phyloP scores from a whole-genome alignment of 1,140 invertebrate genomes.

The Nasonia longicornis region DNA sequence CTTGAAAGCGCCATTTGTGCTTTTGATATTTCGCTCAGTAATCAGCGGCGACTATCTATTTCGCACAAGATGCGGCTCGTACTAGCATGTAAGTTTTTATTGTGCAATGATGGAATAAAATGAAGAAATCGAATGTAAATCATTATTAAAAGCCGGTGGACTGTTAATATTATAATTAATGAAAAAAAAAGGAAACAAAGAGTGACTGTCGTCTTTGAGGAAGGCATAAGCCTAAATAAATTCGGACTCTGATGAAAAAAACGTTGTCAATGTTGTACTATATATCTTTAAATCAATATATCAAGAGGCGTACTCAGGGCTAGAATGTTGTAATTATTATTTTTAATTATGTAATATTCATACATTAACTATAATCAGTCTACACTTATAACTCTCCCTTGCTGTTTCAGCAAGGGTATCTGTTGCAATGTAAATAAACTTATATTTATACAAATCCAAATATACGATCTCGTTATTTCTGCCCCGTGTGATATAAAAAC shows the following conservation, averaged over 20 bases:
- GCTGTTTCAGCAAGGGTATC: constrained; percentile 59
- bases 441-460: constrained; percentile 66
- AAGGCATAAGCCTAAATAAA: constrained; percentile 22
- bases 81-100: constrained; percentile 45
- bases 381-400: constrained; percentile 60
- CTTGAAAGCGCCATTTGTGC: constrained; percentile 29
- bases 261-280: constrained; percentile 44
- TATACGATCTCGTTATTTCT: background rate
- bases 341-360: constrained; percentile 60
- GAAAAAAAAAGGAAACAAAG: constrained; percentile 14
- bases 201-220: constrained; percentile 40
- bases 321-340: constrained; percentile 65
- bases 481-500: no score
- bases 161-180: constrained; percentile 44
- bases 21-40: constrained; percentile 35
- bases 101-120: constrained; percentile 43
- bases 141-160: constrained; percentile 35
- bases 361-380: constrained; percentile 60
- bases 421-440: constrained; percentile 70
- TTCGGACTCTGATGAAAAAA: constrained; percentile 37
- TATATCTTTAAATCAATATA: constrained; percentile 48
- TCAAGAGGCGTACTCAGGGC: constrained; percentile 52
- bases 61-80: constrained; percentile 39
- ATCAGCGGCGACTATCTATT: constrained; percentile 32
- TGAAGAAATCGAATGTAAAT: constrained; percentile 39